These are phyloP conservation scores for Castor canadensis DNA, from an alignment of 2,113 vertebrate genomes.

Conservation along the genomic window DNA sequence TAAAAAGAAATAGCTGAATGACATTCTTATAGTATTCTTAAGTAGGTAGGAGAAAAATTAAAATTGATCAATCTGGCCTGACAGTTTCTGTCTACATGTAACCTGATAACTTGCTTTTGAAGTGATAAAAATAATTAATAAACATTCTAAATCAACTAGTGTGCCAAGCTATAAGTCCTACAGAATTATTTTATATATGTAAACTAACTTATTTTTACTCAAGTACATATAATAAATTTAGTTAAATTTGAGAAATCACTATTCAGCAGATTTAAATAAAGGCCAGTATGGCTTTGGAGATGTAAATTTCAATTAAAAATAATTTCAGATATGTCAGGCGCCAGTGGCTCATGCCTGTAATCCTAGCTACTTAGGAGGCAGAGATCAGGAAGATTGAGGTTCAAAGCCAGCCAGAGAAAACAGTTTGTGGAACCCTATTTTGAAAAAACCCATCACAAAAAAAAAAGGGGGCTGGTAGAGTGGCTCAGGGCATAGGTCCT, in stretches of 20 bases:
- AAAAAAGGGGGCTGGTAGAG: too few species aligned
- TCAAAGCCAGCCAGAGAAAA: too few species aligned
- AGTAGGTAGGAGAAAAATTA: background rate
- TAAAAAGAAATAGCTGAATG: background rate
- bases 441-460: too few species aligned
- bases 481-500: too few species aligned
- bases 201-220: conserved; percentile 48
- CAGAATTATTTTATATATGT: background rate
- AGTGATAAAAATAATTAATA: background rate
- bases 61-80: background rate
- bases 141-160: background rate
- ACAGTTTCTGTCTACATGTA: conserved; percentile 13
- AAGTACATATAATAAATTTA: background rate
- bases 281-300: background rate
- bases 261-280: conserved; percentile 25
- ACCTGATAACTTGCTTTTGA: background rate
- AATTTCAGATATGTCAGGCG: too few species aligned
- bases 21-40: background rate
- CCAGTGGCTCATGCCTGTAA: too few species aligned
- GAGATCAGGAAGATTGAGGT: too few species aligned
- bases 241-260: background rate
- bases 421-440: too few species aligned
- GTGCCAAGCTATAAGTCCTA: background rate
- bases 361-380: too few species aligned
- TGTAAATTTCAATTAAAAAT: background rate